Base-by-base conservation (phyloP, 2,113 vertebrate species). In the Numida meleagris region DNA sequence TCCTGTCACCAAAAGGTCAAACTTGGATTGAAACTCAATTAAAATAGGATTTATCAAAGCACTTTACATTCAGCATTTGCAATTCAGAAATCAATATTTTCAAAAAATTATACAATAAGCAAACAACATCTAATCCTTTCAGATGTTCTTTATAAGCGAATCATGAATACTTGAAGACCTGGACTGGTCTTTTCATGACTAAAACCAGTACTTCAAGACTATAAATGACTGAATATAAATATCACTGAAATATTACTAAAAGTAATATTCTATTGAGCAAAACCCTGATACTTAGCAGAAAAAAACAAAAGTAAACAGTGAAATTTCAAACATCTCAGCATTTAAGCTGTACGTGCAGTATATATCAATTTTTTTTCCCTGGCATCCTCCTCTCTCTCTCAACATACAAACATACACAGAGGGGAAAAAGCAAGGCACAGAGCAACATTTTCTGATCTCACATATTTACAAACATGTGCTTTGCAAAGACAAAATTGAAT, bases 61-160 rank as follows among this genome's bases (percentile, higher is more conserved):
- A 93, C 93, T 94, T 93, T 94, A 93, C 40, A 97, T 92, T 95
- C 92, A 91, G 71, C 89, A 96, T 95, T 94, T 95, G 45, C 91
- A 95, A 92, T 97, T 95, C 59, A 96, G 73, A 96, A 97, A 90
- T 95, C 92, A 96, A 77, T 95, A 96, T 94, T 97, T 96, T 86
- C 70, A 0, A 96, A 95, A 96, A 97, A 94, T 90, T 94, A 97
- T 94, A 96, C 92, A 94, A 95, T 96, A 97, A 90, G 90, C 86
- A 95, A 89, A 91, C 89, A 96, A 50, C 79, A 94, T 43, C 58
- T 96, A 94, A 93, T 93, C 86, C 67, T 89, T 88, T 86, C 67
- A 82, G 34, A 90, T 51, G 82, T 58, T 87, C 46, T 66, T 70
- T 50, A 42, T 62, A 83, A 93, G 19, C 38, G 63, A 90, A 66